Evolutionary conservation across 2,797 vertebrate species (phyloP).

Genomic region (Chelidonichthys spinosus): DNA sequence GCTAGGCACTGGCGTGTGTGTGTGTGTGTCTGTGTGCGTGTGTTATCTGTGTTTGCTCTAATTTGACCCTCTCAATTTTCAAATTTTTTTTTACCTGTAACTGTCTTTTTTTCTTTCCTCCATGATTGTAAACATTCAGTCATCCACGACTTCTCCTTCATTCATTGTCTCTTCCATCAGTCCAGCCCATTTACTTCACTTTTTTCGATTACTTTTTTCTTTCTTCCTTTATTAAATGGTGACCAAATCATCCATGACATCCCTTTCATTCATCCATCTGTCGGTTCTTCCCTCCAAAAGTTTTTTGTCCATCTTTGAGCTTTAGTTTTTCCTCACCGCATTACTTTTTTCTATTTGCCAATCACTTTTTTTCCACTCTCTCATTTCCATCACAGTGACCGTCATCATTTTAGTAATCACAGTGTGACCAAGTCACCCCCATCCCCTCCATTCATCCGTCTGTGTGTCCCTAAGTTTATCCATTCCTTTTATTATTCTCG

Average conservation of each 20-base stretch:
- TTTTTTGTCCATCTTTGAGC: background rate
- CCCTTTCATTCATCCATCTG: background rate
- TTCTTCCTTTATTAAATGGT: background rate
- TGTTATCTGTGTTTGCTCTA: background rate
- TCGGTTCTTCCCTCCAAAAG: too few species aligned
- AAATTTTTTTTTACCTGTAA: background rate
- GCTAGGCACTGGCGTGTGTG: slow-evolving; percentile 5
- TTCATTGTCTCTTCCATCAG: background rate
- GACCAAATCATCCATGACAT: background rate
- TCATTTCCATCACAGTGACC: background rate
- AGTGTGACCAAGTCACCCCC: background rate
- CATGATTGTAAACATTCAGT: background rate
- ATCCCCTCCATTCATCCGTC: too few species aligned
- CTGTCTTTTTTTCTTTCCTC: background rate
- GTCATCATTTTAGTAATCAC: background rate
- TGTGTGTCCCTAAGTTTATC: too few species aligned
- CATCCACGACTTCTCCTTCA: background rate
- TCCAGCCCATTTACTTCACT: background rate
- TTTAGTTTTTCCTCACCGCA: background rate
- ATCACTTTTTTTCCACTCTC: background rate
- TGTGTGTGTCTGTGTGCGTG: slow-evolving; percentile 9
- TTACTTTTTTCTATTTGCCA: background rate
- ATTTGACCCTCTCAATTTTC: background rate
- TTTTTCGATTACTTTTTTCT: background rate
- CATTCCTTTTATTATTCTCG: background rate